These are phyloP conservation scores for Istiophorus platypterus DNA, from an alignment of 2,113 vertebrate species.

Conservation along the genomic window DNA sequence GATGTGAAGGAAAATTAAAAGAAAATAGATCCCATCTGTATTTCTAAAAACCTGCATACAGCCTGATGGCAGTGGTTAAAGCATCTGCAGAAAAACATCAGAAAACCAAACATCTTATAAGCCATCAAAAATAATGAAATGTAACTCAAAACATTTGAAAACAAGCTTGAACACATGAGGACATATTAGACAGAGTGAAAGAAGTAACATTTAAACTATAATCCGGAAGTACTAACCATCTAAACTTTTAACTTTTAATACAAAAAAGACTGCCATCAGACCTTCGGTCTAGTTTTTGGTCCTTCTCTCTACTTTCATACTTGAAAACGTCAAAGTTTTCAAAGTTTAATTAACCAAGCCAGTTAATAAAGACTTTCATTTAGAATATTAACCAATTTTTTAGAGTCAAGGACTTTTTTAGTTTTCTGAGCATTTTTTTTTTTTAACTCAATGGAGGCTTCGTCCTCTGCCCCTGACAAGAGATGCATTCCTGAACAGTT, in stretches of 20 bases:
- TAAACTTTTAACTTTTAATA: not conserved
- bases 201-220: not conserved
- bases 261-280: not conserved
- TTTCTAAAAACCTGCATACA: too few species aligned
- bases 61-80: too few species aligned
- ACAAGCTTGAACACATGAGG: too few species aligned
- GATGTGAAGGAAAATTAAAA: too few species aligned
- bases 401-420: conserved; percentile 48
- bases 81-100: too few species aligned
- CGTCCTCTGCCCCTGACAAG: conserved; percentile 14
- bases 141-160: too few species aligned
- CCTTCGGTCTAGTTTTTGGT: not conserved
- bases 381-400: conserved; percentile 16
- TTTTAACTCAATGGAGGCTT: conserved; percentile 5
- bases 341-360: conserved; percentile 4
- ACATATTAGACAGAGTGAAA: not conserved
- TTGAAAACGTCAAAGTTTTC: not conserved
- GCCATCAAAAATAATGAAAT: too few species aligned
- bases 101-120: too few species aligned
- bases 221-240: not conserved
- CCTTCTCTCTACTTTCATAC: not conserved
- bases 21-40: too few species aligned
- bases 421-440: not conserved
- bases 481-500: conserved; percentile 34
- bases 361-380: not conserved